A percentile compares a stretch with the other conserved stretches of the same genome.
Evolutionary conservation across 1,140 invertebrate species (phyloP).

Genomic region (Asbolus verrucosus): DNA sequence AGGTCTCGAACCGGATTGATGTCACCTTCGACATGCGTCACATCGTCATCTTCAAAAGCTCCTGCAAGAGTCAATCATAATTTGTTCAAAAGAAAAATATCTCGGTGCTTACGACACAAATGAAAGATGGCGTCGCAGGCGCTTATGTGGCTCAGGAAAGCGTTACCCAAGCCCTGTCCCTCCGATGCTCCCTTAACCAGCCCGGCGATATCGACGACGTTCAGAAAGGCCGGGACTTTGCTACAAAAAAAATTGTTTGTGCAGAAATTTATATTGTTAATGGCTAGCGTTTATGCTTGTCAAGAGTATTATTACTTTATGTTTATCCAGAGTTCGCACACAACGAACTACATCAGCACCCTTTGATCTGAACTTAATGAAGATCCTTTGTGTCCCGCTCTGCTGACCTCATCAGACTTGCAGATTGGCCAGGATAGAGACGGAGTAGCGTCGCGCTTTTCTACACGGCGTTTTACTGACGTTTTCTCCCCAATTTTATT

Average conservation of each 20-base stretch:
- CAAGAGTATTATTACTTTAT: conserved; percentile 5
- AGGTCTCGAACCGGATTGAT: conserved; percentile 97
- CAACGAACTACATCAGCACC: conserved; percentile 31
- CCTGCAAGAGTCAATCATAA: conserved; percentile 69
- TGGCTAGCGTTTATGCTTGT: neutral
- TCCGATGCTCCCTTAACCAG: conserved; percentile 98
- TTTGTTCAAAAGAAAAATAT: neutral
- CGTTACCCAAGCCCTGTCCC: conserved; percentile 98
- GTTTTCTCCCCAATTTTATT: conserved; percentile 49
- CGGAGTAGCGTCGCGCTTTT: too few species aligned
- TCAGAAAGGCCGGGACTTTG: conserved; percentile 97
- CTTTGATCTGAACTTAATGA: conserved; percentile 41
- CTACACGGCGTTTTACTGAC: conserved; percentile 40
- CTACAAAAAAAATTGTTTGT: conserved; percentile 68
- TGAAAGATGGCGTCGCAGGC: conserved; percentile 99
- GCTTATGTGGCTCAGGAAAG: conserved; percentile 97
- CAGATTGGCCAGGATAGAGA: conserved; percentile 28
- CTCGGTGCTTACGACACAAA: conserved; percentile 85
- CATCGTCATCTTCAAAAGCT: conserved; percentile 98
- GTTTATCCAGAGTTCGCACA: conserved; percentile 12
- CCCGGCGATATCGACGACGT: conserved; percentile 98
- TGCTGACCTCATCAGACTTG: conserved; percentile 42
- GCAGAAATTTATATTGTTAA: neutral
- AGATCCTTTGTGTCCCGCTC: conserved; percentile 39
- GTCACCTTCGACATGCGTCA: conserved; percentile 98